Percentiles rank a stretch among this genome's conserved stretches.
phyloP scores from a whole-genome alignment of 2,888 invertebrate species.

The Galerucella calmariensis region DNA sequence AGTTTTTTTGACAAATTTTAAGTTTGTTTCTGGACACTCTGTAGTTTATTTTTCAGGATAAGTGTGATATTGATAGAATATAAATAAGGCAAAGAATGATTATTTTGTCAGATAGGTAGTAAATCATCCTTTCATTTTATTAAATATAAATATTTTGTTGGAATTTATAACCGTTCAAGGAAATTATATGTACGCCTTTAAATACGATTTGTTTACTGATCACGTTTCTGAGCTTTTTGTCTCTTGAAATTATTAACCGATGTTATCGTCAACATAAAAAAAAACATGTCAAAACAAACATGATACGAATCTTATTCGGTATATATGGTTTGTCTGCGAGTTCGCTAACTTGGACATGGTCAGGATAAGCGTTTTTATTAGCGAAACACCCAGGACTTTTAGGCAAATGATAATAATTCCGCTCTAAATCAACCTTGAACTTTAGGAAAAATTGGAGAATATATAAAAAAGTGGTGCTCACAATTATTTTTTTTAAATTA shows the following conservation, averaged over 20 bases:
- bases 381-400: background rate
- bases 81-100: too few relatives aligned
- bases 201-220: constrained; percentile 37
- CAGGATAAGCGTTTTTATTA: background rate
- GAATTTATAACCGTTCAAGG: background rate
- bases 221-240: constrained; percentile 38
- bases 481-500: too few relatives aligned
- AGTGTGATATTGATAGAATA: too few relatives aligned
- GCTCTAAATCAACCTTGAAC: too few relatives aligned
- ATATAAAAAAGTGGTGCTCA: too few relatives aligned
- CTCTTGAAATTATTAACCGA: constrained; percentile 29
- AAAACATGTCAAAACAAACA: constrained; percentile 22
- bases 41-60: too few relatives aligned
- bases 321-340: constrained; percentile 3
- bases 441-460: too few relatives aligned
- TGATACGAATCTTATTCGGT: constrained; percentile 18
- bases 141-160: too few relatives aligned
- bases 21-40: too few relatives aligned
- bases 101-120: too few relatives aligned
- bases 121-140: too few relatives aligned
- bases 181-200: constrained; percentile 4
- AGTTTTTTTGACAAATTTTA: too few relatives aligned
- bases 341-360: constrained; percentile 6
- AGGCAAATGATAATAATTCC: background rate
- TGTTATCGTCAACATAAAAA: constrained; percentile 16